phyloP scores from a whole-genome alignment of 35 echinoderm and acorn worm genomes.

The Patiria miniata region DNA sequence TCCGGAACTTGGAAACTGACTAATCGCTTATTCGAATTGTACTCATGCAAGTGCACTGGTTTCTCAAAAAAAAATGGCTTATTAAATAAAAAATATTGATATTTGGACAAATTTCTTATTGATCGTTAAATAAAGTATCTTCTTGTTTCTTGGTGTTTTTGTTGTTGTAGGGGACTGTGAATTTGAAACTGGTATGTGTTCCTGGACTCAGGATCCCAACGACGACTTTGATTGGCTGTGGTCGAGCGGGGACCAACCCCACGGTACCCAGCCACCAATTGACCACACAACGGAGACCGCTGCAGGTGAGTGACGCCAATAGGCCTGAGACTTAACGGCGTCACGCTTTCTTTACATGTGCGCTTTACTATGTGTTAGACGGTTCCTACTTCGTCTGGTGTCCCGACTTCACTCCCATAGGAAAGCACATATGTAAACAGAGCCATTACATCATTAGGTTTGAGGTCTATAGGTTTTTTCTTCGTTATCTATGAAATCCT shows the following conservation, averaged over 20 bases:
- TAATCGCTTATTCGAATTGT: no score
- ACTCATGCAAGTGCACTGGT: no score
- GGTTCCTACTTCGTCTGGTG: no score
- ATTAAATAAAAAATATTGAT: no score
- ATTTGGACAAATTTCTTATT: no score
- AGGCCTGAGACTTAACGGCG: no score
- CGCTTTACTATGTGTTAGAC: no score
- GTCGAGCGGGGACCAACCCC: constrained; percentile 17
- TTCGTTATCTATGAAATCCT: background rate
- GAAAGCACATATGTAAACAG: no score
- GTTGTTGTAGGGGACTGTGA: constrained; percentile 69
- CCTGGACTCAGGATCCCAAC: constrained; percentile 69
- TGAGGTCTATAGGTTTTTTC: background rate
- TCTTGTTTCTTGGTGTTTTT: background rate
- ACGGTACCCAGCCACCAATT: constrained; percentile 62
- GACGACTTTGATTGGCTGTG: constrained; percentile 89
- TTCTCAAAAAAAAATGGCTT: no score
- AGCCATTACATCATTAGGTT: background rate
- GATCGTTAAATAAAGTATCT: background rate
- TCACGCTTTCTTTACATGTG: no score
- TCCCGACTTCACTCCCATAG: no score
- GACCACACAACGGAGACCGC: constrained; percentile 77
- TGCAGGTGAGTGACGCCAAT: constrained; percentile 14
- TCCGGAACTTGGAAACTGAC: no score
- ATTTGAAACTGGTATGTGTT: constrained; percentile 86